Percentiles rank a stretch among this genome's conserved stretches.
Evolutionary conservation across 2,113 vertebrate species (phyloP).

Genomic region (Cinclus mexicanus): DNA sequence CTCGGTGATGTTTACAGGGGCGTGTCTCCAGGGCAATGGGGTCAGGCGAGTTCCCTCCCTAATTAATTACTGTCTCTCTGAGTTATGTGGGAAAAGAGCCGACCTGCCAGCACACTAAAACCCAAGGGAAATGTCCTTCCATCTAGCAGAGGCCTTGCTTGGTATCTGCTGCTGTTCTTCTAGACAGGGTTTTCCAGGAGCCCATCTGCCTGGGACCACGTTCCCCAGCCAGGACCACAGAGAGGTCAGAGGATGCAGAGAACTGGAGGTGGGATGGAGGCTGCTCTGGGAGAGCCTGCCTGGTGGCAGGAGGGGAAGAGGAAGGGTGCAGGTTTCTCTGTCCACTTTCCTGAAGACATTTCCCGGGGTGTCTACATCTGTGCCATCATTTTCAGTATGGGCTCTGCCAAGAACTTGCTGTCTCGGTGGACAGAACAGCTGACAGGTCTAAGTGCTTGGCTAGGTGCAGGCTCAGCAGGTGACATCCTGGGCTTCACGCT

Average conservation of each 20-base stretch:
- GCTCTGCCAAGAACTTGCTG: not conserved
- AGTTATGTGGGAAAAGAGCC: constrained; percentile 60
- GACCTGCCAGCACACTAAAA: not conserved
- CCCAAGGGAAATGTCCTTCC: constrained; percentile 6
- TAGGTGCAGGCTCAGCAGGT: not conserved
- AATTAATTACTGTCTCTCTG: constrained; percentile 43
- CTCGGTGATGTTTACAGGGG: constrained; percentile 16
- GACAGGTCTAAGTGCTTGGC: not conserved
- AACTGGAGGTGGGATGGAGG: not conserved
- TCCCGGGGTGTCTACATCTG: not conserved
- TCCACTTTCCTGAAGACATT: not conserved
- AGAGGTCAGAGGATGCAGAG: fast-evolving
- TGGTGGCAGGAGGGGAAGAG: not conserved
- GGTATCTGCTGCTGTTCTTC: not conserved
- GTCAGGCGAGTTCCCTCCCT: constrained; percentile 43
- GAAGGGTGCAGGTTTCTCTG: not conserved
- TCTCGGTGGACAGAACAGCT: not conserved
- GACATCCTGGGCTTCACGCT: not conserved
- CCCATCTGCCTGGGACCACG: fast-evolving
- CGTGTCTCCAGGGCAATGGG: constrained; percentile 5
- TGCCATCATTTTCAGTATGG: not conserved
- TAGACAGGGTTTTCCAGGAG: not conserved
- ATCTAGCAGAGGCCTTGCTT: not conserved
- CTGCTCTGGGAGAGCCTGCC: not conserved
- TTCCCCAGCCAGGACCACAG: not conserved